Evolutionary conservation across 2,797 vertebrate genomes (phyloP), one percentile per base, ranked within the genome.

Genomic region (Coracias cyanogaster): DNA sequence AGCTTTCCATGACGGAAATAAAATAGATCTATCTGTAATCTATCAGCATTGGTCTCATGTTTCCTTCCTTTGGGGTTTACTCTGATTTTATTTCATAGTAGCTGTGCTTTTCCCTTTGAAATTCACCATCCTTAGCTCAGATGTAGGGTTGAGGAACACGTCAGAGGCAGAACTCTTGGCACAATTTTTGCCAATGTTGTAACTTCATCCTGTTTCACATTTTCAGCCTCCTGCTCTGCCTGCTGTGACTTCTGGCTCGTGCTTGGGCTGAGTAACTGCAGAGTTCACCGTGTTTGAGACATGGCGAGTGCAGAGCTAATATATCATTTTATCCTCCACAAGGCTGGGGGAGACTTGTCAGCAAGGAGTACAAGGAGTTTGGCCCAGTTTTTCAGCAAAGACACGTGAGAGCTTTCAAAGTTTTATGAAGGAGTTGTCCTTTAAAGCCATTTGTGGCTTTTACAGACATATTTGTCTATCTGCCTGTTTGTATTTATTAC

Each of bases 1-100:
- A 80, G 45, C 66, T 84, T 95, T 93, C 66, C 43, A 61, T 82
- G 66, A 71, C 64, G 83, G 66, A 91, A 84, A 85, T 91, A 90
- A 57, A 90, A 86, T 15, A 96, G 80, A 74, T 94, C 12, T 54
- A 93, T 90, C 66, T 91, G 31, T 67, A 61, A 93, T 45, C 28
- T 84, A 79, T 82, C 55, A 64, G 41, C 3, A 11, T 7, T 41
- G 35, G 52, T 74, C 60, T 93, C 60, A 4, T 66, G 80, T 71
- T 88, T 90, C 55, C 73, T 90, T 84, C 83, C 62, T 93, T 71
- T 62, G 60, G 46, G 46, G 51, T 61, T 87, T 89, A 46, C 17
- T 87, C 49, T 81, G 61, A 82, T 86, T 78, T 84, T 24, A 76
- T 94, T 93, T 89, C 60, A 37, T 16, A 74, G 94, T 52, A 35